phyloP scores from a whole-genome alignment of 2,797 vertebrate species.

The Liasis olivaceus region DNA sequence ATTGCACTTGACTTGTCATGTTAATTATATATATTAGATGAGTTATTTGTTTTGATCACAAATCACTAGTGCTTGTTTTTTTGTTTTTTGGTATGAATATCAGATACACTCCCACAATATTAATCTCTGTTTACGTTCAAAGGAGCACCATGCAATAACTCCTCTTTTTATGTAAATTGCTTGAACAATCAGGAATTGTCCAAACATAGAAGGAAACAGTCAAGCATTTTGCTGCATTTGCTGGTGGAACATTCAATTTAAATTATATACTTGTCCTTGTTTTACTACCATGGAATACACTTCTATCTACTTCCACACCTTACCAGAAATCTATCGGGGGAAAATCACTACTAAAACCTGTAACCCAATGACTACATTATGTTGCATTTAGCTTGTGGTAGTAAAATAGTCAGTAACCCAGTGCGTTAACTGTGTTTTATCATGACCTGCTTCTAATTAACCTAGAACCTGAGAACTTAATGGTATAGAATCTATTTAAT shows the following conservation, averaged over 20 bases:
- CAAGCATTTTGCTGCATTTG: not conserved
- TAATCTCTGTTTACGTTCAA: not conserved
- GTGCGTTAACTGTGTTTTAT: not conserved
- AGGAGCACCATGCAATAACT: not conserved
- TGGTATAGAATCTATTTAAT: not conserved
- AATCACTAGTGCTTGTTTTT: not conserved
- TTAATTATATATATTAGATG: not conserved
- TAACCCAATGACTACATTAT: too few relatives aligned
- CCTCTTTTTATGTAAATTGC: not conserved
- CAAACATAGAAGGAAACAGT: not conserved
- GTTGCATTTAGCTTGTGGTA: not conserved
- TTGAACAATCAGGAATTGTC: not conserved
- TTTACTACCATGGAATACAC: too few relatives aligned
- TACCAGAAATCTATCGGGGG: not conserved
- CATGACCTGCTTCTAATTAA: not conserved
- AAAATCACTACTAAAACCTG: not conserved
- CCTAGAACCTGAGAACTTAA: not conserved
- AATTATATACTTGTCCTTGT: not conserved
- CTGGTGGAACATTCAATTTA: not conserved
- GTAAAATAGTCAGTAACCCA: not conserved
- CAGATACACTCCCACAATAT: not conserved
- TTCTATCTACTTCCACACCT: not conserved
- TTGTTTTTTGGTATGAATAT: not conserved
- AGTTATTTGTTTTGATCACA: constrained; percentile 17
- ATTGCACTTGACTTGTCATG: not conserved